Conservation (phyloP, 2,797 vertebrate genomes). For the Fistularia tabacaria region DNA sequence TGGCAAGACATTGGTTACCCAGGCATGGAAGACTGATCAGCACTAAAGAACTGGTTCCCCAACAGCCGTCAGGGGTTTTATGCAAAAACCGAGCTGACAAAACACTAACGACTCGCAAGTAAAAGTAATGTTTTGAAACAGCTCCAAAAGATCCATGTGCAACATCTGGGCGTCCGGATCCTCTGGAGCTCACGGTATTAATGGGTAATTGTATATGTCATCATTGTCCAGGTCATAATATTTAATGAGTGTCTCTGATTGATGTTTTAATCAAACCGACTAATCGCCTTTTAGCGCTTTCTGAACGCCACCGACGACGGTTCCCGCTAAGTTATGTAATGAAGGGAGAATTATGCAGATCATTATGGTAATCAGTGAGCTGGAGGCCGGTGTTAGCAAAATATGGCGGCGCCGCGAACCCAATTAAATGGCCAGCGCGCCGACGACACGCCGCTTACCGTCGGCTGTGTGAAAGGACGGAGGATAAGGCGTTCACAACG, state of each 20-base stretch:
- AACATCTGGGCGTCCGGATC: constrained; percentile 8
- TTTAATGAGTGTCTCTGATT: constrained; percentile 48
- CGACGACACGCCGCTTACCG: constrained; percentile 46
- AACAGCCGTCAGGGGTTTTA: too few relatives aligned
- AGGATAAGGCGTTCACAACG: constrained; percentile 16
- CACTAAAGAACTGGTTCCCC: too few relatives aligned
- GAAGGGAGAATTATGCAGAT: constrained; percentile 53
- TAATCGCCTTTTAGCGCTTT: constrained; percentile 39
- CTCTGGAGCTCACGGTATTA: constrained; percentile 9
- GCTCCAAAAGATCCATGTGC: neutral
- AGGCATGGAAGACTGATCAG: too few relatives aligned
- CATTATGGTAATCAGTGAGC: constrained; percentile 47
- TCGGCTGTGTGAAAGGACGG: constrained; percentile 15
- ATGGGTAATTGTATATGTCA: constrained; percentile 29
- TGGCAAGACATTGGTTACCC: too few relatives aligned
- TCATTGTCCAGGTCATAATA: constrained; percentile 23
- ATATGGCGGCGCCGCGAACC: constrained; percentile 36
- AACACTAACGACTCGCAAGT: too few relatives aligned
- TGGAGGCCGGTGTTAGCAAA: constrained; percentile 29
- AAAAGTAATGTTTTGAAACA: too few relatives aligned
- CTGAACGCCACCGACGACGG: constrained; percentile 18
- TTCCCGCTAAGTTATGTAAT: constrained; percentile 50
- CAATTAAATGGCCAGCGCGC: constrained; percentile 49
- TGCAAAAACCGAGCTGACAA: too few relatives aligned
- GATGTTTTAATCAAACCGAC: constrained; percentile 51